Percentiles rank a stretch among this genome's conserved stretches.
Evolutionary conservation across 2,113 vertebrate species (phyloP).

Genomic region (Nasalis larvatus): DNA sequence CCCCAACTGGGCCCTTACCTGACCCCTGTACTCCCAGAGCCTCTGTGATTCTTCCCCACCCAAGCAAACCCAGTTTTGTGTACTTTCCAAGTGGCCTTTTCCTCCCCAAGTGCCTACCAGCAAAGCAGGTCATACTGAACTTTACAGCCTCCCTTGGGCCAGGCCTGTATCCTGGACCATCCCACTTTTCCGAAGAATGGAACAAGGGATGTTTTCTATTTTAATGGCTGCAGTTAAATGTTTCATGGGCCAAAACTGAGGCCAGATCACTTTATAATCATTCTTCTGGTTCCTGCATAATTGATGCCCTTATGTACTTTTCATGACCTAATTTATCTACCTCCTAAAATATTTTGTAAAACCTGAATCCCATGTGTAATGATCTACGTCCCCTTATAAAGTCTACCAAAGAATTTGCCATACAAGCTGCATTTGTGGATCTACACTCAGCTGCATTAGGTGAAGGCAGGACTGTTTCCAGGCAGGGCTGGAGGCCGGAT

Average conservation of each 20-base stretch:
- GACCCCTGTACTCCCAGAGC: not conserved
- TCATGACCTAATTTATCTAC: constrained; percentile 87
- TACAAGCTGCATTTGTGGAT: constrained; percentile 58
- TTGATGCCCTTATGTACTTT: constrained; percentile 85
- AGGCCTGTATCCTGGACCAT: not conserved
- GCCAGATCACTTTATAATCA: constrained; percentile 84
- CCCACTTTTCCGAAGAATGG: constrained; percentile 66
- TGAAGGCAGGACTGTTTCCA: constrained; percentile 64
- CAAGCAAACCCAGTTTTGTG: not conserved
- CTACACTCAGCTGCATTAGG: constrained; percentile 66
- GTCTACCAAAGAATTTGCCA: constrained; percentile 73
- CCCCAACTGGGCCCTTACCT: not conserved
- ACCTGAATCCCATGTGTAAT: constrained; percentile 83
- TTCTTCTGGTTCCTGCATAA: constrained; percentile 85
- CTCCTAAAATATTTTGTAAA: constrained; percentile 86
- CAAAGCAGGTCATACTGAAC: not conserved
- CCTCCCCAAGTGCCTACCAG: not conserved
- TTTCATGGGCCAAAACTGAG: constrained; percentile 80
- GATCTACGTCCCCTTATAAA: constrained; percentile 82
- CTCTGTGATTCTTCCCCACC: not conserved
- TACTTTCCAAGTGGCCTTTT: not conserved
- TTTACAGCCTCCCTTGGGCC: constrained; percentile 48
- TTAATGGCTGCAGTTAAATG: constrained; percentile 79
- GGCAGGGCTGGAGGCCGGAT: not conserved
- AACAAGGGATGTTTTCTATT: constrained; percentile 73